A percentile compares a stretch with the other conserved stretches of the same genome.
Conservation (phyloP, 2,888 invertebrate species). For the Agrilus biguttatus region DNA sequence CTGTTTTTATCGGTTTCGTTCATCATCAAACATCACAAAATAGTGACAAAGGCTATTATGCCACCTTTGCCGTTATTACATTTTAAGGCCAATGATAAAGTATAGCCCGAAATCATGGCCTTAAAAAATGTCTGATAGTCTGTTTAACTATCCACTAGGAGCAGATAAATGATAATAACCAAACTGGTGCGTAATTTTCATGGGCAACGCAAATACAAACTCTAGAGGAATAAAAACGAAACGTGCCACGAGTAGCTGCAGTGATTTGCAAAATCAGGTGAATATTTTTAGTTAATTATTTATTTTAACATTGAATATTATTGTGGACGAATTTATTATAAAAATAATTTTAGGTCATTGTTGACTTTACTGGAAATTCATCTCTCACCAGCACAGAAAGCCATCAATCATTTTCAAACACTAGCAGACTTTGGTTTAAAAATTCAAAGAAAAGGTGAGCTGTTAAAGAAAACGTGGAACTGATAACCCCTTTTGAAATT, state of each 20-base stretch:
- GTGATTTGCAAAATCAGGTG: constrained; percentile 15
- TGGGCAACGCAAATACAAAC: constrained; percentile 27
- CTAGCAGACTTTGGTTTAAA: constrained; percentile 51
- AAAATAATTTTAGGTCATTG: constrained; percentile 21
- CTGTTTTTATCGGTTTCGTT: too few species aligned
- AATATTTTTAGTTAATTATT: constrained; percentile 23
- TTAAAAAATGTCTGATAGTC: constrained; percentile 6
- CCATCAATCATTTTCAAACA: constrained; percentile 44
- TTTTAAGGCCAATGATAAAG: too few species aligned
- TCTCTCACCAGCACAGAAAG: constrained; percentile 44
- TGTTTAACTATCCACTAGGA: constrained; percentile 1
- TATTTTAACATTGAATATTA: constrained; percentile 16
- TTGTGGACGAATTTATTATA: constrained; percentile 16
- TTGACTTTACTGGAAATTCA: constrained; percentile 36
- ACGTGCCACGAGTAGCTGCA: constrained; percentile 20
- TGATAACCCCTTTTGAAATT: constrained; percentile 2
- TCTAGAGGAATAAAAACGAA: constrained; percentile 15
- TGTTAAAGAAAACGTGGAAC: neutral
- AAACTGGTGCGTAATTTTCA: constrained; percentile 18
- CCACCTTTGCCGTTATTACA: too few species aligned
- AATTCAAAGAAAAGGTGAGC: constrained; percentile 49
- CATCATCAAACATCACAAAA: too few species aligned
- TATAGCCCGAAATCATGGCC: constrained; percentile 5
- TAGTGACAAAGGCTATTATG: too few species aligned
- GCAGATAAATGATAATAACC: constrained; percentile 1